Evolutionary conservation across 2,113 vertebrate species (phyloP).

Genomic region (Myotis brandtii): DNA sequence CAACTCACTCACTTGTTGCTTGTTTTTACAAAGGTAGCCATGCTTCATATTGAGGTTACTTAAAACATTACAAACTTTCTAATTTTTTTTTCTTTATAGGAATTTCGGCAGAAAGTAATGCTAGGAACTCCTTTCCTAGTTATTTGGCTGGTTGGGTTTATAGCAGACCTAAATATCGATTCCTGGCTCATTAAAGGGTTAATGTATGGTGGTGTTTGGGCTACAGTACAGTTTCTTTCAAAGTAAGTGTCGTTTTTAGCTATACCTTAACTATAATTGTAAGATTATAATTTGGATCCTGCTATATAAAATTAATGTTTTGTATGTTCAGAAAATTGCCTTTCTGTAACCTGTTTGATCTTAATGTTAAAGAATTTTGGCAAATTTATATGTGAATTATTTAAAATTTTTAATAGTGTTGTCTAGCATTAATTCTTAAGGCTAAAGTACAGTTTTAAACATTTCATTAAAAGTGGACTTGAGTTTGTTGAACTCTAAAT

Average conservation of each 20-base stretch:
- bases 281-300: slow-evolving; percentile 49
- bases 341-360: not conserved
- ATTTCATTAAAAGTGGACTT: slow-evolving; percentile 12
- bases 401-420: not conserved
- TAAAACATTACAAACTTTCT: slow-evolving; percentile 66
- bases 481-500: slow-evolving; percentile 10
- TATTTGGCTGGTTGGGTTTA: slow-evolving; percentile 99
- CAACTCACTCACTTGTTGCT: not conserved
- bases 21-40: slow-evolving; percentile 7
- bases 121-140: slow-evolving; percentile 99
- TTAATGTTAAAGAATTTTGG: slow-evolving; percentile 54
- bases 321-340: slow-evolving; percentile 15
- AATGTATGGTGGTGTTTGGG: slow-evolving; percentile 97
- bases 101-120: slow-evolving; percentile 99
- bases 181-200: slow-evolving; percentile 98
- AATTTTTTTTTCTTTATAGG: slow-evolving; percentile 87
- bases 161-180: slow-evolving; percentile 97
- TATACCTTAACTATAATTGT: slow-evolving; percentile 24
- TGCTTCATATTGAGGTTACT: slow-evolving; percentile 18
- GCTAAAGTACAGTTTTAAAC: slow-evolving; percentile 21
- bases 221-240: slow-evolving; percentile 97
- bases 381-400: slow-evolving; percentile 38
- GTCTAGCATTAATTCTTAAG: slow-evolving; percentile 42
- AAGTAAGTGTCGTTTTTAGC: slow-evolving; percentile 91
- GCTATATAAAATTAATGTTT: slow-evolving; percentile 42